These are phyloP conservation scores for Aleadryas rufinucha DNA, from an alignment of 2,113 vertebrate genomes.

Conservation along the genomic window DNA sequence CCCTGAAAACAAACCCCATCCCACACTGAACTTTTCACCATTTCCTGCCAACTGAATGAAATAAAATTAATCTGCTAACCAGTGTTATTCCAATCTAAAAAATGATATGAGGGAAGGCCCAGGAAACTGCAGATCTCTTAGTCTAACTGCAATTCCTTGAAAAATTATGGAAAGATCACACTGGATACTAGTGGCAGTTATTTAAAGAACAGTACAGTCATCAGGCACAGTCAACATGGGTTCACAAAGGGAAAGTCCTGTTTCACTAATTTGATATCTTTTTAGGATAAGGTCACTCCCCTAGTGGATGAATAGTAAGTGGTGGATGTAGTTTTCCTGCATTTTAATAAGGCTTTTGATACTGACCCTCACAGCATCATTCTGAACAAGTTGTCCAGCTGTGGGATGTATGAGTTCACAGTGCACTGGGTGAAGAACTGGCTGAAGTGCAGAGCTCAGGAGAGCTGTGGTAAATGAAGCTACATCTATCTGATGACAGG, in stretches of 20 bases:
- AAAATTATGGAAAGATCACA: neutral
- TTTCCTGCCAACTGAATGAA: neutral
- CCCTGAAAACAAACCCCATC: neutral
- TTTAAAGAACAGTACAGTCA: neutral
- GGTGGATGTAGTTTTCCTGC: neutral
- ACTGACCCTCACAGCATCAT: neutral
- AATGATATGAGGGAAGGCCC: neutral
- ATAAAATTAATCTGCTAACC: neutral
- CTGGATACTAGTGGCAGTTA: neutral
- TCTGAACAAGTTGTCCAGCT: neutral
- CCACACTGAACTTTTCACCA: neutral
- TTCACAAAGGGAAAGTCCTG: neutral
- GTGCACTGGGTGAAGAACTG: neutral
- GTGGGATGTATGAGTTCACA: rapidly evolving
- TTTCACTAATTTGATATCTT: neutral
- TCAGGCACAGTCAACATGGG: neutral
- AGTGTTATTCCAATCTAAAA: neutral
- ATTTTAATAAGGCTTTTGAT: neutral
- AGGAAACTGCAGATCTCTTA: neutral
- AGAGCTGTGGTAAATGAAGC: neutral
- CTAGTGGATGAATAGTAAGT: neutral
- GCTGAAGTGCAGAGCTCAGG: neutral
- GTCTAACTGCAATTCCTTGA: neutral
- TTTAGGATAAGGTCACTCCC: neutral
- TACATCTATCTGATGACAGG: rapidly evolving